phyloP scores from a whole-genome alignment of 1,140 invertebrate species.

The Lepidurus packardi region DNA sequence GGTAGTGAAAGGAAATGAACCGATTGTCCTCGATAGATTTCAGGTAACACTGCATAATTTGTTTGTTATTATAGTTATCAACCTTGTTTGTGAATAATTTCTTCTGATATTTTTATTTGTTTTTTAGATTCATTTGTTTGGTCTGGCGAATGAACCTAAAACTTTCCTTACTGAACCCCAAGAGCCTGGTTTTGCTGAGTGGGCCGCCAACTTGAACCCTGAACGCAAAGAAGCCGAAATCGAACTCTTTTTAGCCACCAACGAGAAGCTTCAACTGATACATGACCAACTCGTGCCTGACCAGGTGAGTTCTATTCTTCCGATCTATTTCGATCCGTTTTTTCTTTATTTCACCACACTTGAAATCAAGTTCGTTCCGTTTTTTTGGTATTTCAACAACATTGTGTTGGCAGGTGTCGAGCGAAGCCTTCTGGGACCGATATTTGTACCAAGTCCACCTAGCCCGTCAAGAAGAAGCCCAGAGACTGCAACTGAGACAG shows the following conservation, averaged over 20 bases:
- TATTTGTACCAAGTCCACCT: conserved; percentile 48
- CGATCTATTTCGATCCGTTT: conserved; percentile 24
- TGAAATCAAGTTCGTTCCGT: no score
- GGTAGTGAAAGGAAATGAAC: conserved; percentile 48
- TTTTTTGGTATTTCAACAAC: background rate
- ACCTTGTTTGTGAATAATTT: background rate
- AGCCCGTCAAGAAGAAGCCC: conserved; percentile 44
- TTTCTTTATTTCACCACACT: no score
- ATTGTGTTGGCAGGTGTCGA: conserved; percentile 43
- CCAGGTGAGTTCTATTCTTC: conserved; percentile 16
- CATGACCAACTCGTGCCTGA: conserved; percentile 46
- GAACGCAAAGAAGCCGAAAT: conserved; percentile 45
- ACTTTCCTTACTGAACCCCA: conserved; percentile 47
- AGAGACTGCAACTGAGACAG: conserved; percentile 42
- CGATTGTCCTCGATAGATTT: conserved; percentile 48
- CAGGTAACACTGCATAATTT: conserved; percentile 46
- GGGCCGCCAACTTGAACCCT: conserved; percentile 46
- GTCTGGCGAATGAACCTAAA: conserved; percentile 46
- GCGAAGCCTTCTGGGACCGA: conserved; percentile 48
- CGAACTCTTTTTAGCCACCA: conserved; percentile 45
- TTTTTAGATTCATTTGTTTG: conserved; percentile 43
- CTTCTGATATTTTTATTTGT: background rate
- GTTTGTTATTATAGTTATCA: background rate
- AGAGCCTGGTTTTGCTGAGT: conserved; percentile 44
- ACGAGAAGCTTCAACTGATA: conserved; percentile 44